phyloP scores from a whole-genome alignment of 2,888 invertebrate species.

The Lacanobia wlatinum region DNA sequence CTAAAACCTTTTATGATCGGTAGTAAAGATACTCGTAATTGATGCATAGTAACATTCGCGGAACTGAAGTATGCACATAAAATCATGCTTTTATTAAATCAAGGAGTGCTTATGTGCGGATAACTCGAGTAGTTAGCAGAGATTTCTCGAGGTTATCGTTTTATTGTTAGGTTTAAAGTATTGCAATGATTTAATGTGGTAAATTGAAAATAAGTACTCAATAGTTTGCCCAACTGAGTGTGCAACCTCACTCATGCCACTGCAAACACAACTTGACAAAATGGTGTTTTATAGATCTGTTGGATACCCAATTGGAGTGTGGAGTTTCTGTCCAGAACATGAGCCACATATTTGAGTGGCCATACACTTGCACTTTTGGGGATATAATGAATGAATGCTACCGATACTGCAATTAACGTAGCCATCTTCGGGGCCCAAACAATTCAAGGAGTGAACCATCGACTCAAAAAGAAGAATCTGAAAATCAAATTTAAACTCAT shows the following conservation, averaged over 20 bases:
- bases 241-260: too few relatives aligned
- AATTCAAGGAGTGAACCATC: too few relatives aligned
- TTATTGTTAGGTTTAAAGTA: conserved; percentile 11
- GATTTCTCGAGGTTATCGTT: conserved; percentile 16
- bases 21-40: conserved; percentile 13
- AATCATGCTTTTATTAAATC: conserved; percentile 17
- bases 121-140: conserved; percentile 20
- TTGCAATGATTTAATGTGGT: background rate
- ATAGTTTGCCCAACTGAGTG: too few relatives aligned
- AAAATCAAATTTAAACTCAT: background rate
- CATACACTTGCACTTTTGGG: too few relatives aligned
- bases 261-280: too few relatives aligned
- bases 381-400: too few relatives aligned
- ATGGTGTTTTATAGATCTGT: too few relatives aligned
- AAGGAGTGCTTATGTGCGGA: conserved; percentile 4
- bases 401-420: too few relatives aligned
- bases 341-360: too few relatives aligned
- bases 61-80: background rate
- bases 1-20: conserved; percentile 5
- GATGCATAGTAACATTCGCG: background rate
- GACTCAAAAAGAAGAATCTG: background rate
- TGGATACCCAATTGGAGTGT: too few relatives aligned
- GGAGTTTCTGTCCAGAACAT: too few relatives aligned
- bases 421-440: too few relatives aligned
- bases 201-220: background rate